Evolutionary conservation across 2,113 vertebrate genomes (phyloP).

Genomic region (Columba livia): DNA sequence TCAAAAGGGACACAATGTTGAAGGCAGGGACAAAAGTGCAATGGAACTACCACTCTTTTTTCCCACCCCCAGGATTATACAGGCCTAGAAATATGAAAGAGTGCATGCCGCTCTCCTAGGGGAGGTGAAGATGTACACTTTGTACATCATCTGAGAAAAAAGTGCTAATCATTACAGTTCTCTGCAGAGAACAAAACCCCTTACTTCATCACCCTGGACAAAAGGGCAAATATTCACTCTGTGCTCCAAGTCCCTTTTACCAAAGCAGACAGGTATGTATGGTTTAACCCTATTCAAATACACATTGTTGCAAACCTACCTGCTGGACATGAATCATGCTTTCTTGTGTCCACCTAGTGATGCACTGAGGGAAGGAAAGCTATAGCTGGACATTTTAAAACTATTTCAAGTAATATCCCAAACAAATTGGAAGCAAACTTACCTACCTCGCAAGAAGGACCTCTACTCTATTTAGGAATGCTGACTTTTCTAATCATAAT

Average conservation of each 20-base stretch:
- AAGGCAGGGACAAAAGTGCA: not conserved
- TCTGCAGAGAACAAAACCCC: not conserved
- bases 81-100: not conserved
- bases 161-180: not conserved
- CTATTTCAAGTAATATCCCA: not conserved
- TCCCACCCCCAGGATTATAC: not conserved
- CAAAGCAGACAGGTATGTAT: not conserved
- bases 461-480: not conserved
- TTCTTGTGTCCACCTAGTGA: not conserved
- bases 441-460: not conserved
- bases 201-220: not conserved
- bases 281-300: not conserved
- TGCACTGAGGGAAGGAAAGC: not conserved
- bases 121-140: not conserved
- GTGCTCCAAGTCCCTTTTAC: not conserved
- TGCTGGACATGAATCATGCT: not conserved
- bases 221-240: not conserved
- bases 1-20: not conserved
- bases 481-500: not conserved
- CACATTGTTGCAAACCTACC: not conserved
- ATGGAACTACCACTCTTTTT: not conserved
- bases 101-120: not conserved
- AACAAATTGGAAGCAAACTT: not conserved
- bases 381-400: not conserved
- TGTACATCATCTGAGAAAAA: not conserved